Evolutionary conservation across 2,113 vertebrate species (phyloP).

Genomic region (Neogobius melanostomus): DNA sequence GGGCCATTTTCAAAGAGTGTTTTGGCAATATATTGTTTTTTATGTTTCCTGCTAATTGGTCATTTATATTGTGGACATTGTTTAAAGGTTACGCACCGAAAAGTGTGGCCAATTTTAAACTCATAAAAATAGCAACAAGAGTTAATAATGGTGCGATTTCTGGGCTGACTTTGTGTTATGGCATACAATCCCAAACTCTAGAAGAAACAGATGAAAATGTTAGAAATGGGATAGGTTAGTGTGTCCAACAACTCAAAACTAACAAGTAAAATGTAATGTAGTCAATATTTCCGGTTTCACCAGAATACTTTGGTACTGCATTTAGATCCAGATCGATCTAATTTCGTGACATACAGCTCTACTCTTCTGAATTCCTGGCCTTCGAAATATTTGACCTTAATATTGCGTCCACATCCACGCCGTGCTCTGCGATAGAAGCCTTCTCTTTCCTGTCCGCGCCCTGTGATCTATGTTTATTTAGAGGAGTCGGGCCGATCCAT

Average conservation of each 20-base stretch:
- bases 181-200: too few species aligned
- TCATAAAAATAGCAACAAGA: not conserved
- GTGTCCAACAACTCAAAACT: too few species aligned
- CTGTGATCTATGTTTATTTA: slow-evolving; percentile 9
- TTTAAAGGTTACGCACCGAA: not conserved
- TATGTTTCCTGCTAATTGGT: too few species aligned
- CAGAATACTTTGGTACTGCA: too few species aligned
- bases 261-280: too few species aligned
- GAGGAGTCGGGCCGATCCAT: slow-evolving; percentile 18
- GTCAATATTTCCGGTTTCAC: too few species aligned
- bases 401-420: not conserved
- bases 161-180: too few species aligned
- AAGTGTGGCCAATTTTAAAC: not conserved
- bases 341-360: not conserved
- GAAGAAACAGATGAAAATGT: too few species aligned
- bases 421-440: not conserved
- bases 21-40: not conserved
- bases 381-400: slow-evolving; percentile 7
- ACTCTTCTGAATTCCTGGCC: not conserved
- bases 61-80: not conserved
- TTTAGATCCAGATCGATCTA: not conserved
- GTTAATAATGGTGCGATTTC: too few species aligned
- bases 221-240: too few species aligned
- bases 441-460: not conserved
- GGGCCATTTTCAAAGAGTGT: not conserved